phyloP scores from a whole-genome alignment of 2,888 invertebrate genomes.

The Drosophila kuntzei region DNA sequence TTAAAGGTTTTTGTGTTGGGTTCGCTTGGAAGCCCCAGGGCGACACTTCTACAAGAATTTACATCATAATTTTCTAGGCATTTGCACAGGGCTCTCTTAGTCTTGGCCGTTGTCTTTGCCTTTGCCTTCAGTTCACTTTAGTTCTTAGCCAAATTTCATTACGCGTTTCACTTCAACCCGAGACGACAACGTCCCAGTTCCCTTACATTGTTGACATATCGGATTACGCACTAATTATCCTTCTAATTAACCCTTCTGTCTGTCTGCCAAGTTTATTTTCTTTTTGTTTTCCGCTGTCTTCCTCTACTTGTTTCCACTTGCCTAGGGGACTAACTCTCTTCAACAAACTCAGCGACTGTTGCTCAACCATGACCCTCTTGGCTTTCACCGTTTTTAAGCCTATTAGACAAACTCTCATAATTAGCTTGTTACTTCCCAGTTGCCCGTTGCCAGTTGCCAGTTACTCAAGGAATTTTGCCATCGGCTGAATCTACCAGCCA shows the following conservation, averaged over 20 bases:
- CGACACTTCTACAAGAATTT: slow-evolving; percentile 33
- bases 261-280: slow-evolving; percentile 46
- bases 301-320: slow-evolving; percentile 34
- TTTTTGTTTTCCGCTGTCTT: slow-evolving; percentile 37
- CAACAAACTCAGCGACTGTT: slow-evolving; percentile 20
- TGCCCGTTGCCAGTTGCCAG: slow-evolving; percentile 23
- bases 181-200: slow-evolving; percentile 6
- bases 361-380: slow-evolving; percentile 76
- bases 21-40: slow-evolving; percentile 16
- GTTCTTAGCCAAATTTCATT: slow-evolving; percentile 64
- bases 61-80: slow-evolving; percentile 73
- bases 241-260: slow-evolving; percentile 83
- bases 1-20: background rate
- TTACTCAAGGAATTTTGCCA: slow-evolving; percentile 42
- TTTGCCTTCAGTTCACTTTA: background rate
- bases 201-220: slow-evolving; percentile 78
- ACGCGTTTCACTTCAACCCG: slow-evolving; percentile 16
- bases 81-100: slow-evolving; percentile 41
- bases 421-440: slow-evolving; percentile 67
- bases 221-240: slow-evolving; percentile 85
- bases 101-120: slow-evolving; percentile 9
- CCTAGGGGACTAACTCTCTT: slow-evolving; percentile 39
- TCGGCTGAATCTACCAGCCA: slow-evolving; percentile 19
- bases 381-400: slow-evolving; percentile 74
- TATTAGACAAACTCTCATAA: slow-evolving; percentile 81